Percentiles rank a stretch among this genome's conserved stretches.
phyloP scores from a whole-genome alignment of 2,797 vertebrate species.

The Sarcoramphus papa region DNA sequence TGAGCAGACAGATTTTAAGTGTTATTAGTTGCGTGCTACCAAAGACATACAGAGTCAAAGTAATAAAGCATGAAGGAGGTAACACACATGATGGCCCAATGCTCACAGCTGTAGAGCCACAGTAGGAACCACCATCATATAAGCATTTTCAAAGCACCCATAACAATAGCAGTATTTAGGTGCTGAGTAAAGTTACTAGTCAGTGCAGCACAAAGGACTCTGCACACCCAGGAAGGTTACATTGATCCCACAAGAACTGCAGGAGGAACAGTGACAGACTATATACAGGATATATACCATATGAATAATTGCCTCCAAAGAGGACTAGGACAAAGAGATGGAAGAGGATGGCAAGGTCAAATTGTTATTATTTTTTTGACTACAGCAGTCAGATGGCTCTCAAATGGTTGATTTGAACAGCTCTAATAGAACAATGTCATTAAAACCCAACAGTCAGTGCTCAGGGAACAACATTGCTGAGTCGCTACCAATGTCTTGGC shows the following conservation, averaged over 20 bases:
- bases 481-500: neutral
- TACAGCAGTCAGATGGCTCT: neutral
- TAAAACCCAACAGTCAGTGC: neutral
- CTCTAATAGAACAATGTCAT: neutral
- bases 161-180: neutral
- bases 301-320: neutral
- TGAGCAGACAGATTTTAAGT: neutral
- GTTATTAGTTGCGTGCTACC: neutral
- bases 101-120: neutral
- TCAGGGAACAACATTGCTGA: neutral
- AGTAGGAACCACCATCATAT: neutral
- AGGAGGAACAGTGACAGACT: neutral
- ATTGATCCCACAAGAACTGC: neutral
- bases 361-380: neutral
- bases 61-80: neutral
- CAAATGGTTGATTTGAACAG: slow-evolving; percentile 24
- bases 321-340: neutral
- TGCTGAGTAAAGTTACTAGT: neutral
- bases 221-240: neutral
- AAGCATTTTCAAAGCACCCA: neutral
- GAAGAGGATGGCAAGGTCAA: neutral
- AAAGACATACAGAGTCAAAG: neutral
- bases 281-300: neutral
- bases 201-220: neutral
- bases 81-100: neutral